phyloP scores from a whole-genome alignment of 2,113 vertebrate genomes.

The Xiphophorus couchianus region DNA sequence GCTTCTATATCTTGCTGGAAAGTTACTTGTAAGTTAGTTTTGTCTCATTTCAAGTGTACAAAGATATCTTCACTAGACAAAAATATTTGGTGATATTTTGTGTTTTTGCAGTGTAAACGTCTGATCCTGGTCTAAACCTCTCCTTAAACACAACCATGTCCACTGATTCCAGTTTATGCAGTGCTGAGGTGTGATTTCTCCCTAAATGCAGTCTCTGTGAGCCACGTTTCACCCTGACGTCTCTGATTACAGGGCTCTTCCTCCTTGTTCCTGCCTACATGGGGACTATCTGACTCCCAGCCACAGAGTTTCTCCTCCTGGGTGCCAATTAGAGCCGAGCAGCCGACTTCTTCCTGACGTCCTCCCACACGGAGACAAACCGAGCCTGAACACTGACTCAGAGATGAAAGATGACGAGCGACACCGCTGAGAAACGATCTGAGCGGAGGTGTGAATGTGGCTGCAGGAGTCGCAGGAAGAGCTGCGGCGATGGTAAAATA shows the following conservation, averaged over 20 bases:
- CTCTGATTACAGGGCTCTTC: conserved; percentile 8
- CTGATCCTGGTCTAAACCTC: background rate
- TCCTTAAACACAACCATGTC: background rate
- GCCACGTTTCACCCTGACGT: conserved; percentile 8
- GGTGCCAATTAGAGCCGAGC: conserved; percentile 33
- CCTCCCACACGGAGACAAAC: background rate
- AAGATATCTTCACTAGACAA: too few species aligned
- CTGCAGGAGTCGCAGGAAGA: background rate
- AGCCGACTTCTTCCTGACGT: background rate
- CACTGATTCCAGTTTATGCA: background rate
- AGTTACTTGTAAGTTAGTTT: too few species aligned
- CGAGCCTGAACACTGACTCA: background rate
- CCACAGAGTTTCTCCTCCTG: background rate
- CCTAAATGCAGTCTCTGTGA: background rate
- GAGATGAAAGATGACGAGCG: conserved; percentile 7
- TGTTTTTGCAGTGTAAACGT: background rate
- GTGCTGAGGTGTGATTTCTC: background rate
- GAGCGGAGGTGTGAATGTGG: background rate
- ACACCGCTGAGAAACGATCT: background rate
- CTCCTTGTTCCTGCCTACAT: background rate
- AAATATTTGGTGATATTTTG: too few species aligned
- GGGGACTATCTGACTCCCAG: background rate
- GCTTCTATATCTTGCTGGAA: too few species aligned
- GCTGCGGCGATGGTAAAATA: conserved; percentile 41
- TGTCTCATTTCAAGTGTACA: too few species aligned